Evolutionary conservation across 2,797 vertebrate species (phyloP).

Genomic region (Danio jaintianensis): DNA sequence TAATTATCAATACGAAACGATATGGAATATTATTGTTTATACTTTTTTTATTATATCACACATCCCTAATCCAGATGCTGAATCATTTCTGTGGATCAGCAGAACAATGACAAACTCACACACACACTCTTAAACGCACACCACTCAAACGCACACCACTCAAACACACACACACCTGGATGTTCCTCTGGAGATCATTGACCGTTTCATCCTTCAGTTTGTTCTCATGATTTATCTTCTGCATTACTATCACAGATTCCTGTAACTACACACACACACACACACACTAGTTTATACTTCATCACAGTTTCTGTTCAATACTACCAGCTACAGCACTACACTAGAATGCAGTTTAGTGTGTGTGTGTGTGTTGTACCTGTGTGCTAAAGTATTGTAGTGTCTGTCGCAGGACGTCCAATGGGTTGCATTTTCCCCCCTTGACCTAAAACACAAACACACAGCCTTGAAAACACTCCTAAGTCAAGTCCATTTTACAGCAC

Average conservation of each 20-base stretch:
- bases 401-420: conserved; percentile 44
- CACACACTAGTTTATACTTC: not conserved
- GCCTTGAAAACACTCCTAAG: not conserved
- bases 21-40: no score
- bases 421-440: conserved; percentile 19
- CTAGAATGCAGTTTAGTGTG: not conserved
- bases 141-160: no score
- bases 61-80: no score
- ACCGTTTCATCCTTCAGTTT: conserved; percentile 43
- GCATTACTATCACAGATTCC: conserved; percentile 41
- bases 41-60: no score
- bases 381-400: conserved; percentile 46
- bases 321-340: not conserved
- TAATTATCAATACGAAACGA: no score
- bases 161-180: conserved; percentile 49
- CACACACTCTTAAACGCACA: no score
- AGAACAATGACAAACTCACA: no score
- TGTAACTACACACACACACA: conserved; percentile 42
- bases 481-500: not conserved
- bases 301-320: not conserved
- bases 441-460: conserved; percentile 11
- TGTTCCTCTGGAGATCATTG: conserved; percentile 36
- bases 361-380: conserved; percentile 44
- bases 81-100: no score
- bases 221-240: conserved; percentile 30